These are phyloP conservation scores for Apamea epomidion DNA, from an alignment of 2,888 invertebrate species.

Conservation along the genomic window DNA sequence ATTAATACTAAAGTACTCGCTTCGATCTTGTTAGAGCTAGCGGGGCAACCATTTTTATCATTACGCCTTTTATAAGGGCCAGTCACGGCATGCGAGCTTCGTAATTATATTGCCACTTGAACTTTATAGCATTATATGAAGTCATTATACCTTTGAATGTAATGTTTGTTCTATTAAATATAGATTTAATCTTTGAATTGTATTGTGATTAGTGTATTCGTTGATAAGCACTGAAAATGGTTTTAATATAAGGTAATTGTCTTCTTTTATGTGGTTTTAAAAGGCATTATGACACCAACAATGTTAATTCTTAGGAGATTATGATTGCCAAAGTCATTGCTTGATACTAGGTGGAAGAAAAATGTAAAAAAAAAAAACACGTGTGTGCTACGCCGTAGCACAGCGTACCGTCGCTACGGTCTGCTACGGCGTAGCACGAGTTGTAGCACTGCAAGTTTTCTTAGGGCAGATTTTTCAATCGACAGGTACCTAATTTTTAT, in stretches of 20 bases:
- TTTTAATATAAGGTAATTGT: not conserved
- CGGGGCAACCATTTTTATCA: conserved; percentile 69
- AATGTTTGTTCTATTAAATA: conserved; percentile 34
- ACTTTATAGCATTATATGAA: conserved; percentile 52
- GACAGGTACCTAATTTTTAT: no score
- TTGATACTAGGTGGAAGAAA: not conserved
- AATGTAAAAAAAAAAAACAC: not conserved
- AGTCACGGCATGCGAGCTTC: conserved; percentile 73
- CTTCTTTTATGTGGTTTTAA: not conserved
- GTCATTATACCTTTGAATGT: conserved; percentile 55
- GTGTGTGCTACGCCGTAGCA: conserved; percentile 12
- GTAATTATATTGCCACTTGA: conserved; percentile 59
- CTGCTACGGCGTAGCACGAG: conserved; percentile 41
- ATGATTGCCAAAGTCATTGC: not conserved
- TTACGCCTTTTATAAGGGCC: conserved; percentile 73
- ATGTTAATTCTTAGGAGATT: not conserved
- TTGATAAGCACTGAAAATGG: conserved; percentile 5
- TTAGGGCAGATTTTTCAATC: no score
- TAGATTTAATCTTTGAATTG: conserved; percentile 21
- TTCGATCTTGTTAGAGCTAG: conserved; percentile 70
- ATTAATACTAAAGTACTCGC: conserved; percentile 68
- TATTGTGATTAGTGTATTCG: conserved; percentile 16
- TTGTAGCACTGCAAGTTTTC: conserved; percentile 3
- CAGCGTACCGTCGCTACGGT: not conserved
- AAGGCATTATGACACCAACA: not conserved